Base-by-base conservation (phyloP, 2,113 vertebrate species). In the Dasyornis broadbenti region DNA sequence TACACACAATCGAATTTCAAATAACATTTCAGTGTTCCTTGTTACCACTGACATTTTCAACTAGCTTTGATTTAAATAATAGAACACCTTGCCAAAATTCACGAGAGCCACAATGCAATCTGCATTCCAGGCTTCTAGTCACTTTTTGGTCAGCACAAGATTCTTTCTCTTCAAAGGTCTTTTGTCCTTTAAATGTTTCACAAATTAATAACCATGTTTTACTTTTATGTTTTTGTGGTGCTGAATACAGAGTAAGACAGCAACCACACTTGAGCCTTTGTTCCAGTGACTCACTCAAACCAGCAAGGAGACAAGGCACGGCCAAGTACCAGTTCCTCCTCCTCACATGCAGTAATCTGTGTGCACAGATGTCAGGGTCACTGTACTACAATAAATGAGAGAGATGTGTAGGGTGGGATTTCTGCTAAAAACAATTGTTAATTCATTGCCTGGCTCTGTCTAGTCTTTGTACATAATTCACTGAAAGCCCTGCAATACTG, bases 371-470 rank as follows among this genome's bases (percentile, higher is more conserved):
- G 44, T 65, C 15, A 23, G 53, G 47, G 71, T 66, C 64, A 42
- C 59, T 18, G 72, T 31, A 19, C 42, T 33, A 50, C 30, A 66
- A 7, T 15, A 76, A 75, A 17, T 2, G 10, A 87, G 37, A 83
- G 1, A 47, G 63, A 35, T 0, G 4, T 33, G 15, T 12, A 77
- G 59, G 27, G 50, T 18, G 24, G 23, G 1, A 0, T 14, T 59
- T 39, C 49, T 72, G 19, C 45, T 77, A 54, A 73, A 84, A 85
- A 47, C 23, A 83, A 35, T 39, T 71, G 22, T 45, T 77, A 65
- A 44, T 80, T 69, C 88, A 76, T 28, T 76, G 31, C 63, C 64
- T 49, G 57, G 45, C 52, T 80, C 39, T 86, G 21, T 27, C 60
- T 65, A 40, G 24, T 22, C 31, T 65, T 71, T 81, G 52, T 37